Conservation (phyloP, 2,113 vertebrate species). For the Okapia johnstoni region DNA sequence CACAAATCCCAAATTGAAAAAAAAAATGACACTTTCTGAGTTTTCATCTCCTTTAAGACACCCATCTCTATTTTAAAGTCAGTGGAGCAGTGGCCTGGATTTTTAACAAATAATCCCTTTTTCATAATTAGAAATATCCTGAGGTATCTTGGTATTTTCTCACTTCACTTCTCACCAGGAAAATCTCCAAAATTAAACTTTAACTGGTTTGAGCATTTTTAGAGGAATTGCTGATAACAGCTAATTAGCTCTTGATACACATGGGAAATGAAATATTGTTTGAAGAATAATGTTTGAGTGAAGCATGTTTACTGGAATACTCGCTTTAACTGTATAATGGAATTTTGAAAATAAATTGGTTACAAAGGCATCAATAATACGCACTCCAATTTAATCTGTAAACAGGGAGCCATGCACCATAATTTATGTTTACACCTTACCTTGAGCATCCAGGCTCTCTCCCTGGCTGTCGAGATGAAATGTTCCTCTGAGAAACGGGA, state of each 20-base stretch:
- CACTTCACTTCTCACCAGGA: background rate
- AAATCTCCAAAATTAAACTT: background rate
- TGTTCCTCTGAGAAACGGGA: constrained; percentile 75
- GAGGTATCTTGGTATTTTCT: background rate
- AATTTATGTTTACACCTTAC: constrained; percentile 68
- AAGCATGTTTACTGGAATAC: background rate
- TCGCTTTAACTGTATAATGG: background rate
- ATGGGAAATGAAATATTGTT: background rate
- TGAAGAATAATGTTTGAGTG: background rate
- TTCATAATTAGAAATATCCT: background rate
- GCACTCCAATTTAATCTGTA: background rate
- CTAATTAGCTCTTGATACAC: background rate
- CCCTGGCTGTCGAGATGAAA: constrained; percentile 72
- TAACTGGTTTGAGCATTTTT: background rate
- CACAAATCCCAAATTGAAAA: background rate
- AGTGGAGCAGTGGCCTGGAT: background rate
- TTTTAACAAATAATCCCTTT: background rate
- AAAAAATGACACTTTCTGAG: background rate
- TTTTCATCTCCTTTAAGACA: background rate
- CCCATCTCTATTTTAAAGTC: background rate
- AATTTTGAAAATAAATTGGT: background rate
- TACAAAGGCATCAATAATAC: background rate
- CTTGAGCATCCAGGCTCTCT: constrained; percentile 82
- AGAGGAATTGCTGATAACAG: background rate
- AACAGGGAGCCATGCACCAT: background rate